Evolutionary conservation across 2,888 invertebrate species (phyloP).

Genomic region (Hanleya hanleyi): DNA sequence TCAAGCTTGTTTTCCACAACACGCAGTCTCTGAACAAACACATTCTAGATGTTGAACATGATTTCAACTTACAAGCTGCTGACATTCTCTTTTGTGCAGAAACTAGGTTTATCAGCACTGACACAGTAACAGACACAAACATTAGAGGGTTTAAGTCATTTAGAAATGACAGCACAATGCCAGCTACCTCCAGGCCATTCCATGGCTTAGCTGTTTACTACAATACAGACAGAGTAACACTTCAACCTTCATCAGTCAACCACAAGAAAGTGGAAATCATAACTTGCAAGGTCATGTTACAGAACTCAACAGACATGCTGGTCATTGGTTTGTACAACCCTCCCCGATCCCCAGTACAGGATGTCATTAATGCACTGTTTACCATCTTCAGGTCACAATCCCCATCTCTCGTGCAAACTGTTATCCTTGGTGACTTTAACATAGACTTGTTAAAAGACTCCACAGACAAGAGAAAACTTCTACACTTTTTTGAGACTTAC

Average conservation of each 20-base stretch:
- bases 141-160: slow-evolving; percentile 5
- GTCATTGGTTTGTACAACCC: not conserved
- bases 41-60: not conserved
- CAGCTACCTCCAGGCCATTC: slow-evolving; percentile 17
- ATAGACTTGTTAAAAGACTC: not conserved
- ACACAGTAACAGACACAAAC: not conserved
- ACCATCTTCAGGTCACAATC: not conserved
- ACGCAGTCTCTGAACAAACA: slow-evolving; percentile 2
- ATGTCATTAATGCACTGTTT: not conserved
- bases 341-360: not conserved
- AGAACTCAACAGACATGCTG: not conserved
- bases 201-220: slow-evolving; percentile 21
- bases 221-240: not conserved
- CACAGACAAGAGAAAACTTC: not conserved
- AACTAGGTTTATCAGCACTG: slow-evolving; percentile 24
- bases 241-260: not conserved
- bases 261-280: not conserved
- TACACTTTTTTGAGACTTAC: not conserved
- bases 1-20: slow-evolving; percentile 29
- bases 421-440: not conserved
- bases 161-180: slow-evolving; percentile 1
- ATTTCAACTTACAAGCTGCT: not conserved
- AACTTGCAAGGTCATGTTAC: not conserved
- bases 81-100: slow-evolving; percentile 30
- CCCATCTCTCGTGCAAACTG: not conserved